Evolutionary conservation across 2,113 vertebrate species (phyloP).

Genomic region (Rhineura floridana): DNA sequence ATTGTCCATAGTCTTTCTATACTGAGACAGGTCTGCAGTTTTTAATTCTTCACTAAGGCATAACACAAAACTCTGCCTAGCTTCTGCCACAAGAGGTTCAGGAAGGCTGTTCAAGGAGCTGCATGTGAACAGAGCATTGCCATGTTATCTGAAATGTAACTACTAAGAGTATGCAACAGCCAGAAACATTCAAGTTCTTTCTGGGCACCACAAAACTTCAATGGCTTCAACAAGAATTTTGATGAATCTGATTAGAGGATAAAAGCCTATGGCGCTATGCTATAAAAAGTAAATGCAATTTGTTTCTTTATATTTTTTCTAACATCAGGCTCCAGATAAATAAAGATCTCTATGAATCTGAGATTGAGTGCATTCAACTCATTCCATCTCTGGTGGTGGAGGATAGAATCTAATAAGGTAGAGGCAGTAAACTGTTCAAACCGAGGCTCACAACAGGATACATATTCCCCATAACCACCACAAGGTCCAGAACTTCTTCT

Average conservation of each 20-base stretch:
- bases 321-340: not conserved
- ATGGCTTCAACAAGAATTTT: not conserved
- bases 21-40: constrained; percentile 67
- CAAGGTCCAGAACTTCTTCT: not conserved
- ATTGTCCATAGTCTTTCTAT: constrained; percentile 81
- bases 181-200: not conserved
- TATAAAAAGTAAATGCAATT: not conserved
- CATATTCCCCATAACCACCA: not conserved
- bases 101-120: constrained; percentile 86
- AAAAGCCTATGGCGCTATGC: not conserved
- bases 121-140: constrained; percentile 10
- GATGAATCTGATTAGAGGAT: not conserved
- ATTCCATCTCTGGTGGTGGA: not conserved
- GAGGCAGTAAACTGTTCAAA: not conserved
- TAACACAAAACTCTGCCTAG: constrained; percentile 74
- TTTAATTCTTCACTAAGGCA: constrained; percentile 81
- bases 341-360: not conserved
- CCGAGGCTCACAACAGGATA: not conserved
- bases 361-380: not conserved
- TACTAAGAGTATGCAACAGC: not conserved
- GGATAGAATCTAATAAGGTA: not conserved
- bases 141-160: not conserved
- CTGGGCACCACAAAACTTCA: not conserved
- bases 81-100: constrained; percentile 65
- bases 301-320: not conserved